Conservation (phyloP, 2,113 vertebrate species). For the Xiphorhynchus elegans region DNA sequence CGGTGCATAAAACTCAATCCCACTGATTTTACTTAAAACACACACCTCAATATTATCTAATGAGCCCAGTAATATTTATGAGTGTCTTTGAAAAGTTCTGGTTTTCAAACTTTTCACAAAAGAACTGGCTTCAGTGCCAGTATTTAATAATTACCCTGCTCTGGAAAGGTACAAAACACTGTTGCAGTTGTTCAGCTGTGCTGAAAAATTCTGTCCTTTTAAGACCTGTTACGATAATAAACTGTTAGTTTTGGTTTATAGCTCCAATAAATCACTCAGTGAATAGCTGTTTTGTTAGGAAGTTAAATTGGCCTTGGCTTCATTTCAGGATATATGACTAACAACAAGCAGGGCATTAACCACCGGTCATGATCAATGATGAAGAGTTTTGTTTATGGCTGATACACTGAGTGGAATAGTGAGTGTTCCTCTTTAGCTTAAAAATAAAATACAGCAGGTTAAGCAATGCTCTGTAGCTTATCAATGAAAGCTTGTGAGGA, state of each 20-base stretch:
- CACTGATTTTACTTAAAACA: background rate
- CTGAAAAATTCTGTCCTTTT: slow-evolving; percentile 63
- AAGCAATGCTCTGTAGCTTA: background rate
- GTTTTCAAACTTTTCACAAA: slow-evolving; percentile 45
- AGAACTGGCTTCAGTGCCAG: background rate
- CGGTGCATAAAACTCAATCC: background rate
- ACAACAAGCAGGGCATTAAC: slow-evolving; percentile 66
- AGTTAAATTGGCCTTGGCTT: slow-evolving; percentile 68
- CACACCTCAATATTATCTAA: background rate
- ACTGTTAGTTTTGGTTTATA: slow-evolving; percentile 71
- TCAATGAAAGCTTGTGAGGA: background rate
- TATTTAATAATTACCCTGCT: slow-evolving; percentile 39
- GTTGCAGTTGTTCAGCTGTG: slow-evolving; percentile 55
- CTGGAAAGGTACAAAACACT: slow-evolving; percentile 55
- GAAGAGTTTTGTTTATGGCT: slow-evolving; percentile 60
- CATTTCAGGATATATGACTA: slow-evolving; percentile 63
- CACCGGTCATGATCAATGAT: slow-evolving; percentile 61
- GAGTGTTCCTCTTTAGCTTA: background rate
- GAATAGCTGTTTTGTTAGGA: slow-evolving; percentile 69
- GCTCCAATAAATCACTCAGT: slow-evolving; percentile 62
- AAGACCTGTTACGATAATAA: slow-evolving; percentile 66
- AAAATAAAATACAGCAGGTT: slow-evolving; percentile 42
- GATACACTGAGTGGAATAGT: background rate
- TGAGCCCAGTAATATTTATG: background rate
- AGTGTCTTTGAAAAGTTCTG: background rate